These are phyloP conservation scores for Stenopsyche tienmushanensis DNA, from an alignment of 1,140 invertebrate species.

Conservation along the genomic window DNA sequence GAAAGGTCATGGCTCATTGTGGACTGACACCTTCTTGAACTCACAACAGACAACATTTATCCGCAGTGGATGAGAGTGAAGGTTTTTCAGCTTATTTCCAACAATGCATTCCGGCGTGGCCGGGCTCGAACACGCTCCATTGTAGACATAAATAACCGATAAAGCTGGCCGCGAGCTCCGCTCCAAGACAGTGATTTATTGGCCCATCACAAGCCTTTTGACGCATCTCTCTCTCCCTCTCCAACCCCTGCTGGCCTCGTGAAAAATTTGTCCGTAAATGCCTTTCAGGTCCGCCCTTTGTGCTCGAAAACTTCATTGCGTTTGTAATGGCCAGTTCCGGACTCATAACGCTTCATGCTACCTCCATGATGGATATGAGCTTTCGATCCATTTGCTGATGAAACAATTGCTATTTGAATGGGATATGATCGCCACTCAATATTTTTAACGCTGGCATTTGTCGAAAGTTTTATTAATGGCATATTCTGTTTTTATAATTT, in stretches of 20 bases:
- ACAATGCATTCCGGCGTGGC: constrained; percentile 11
- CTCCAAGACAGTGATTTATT: constrained; percentile 39
- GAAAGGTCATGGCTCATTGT: too few relatives aligned
- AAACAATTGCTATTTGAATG: too few relatives aligned
- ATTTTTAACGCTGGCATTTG: too few relatives aligned
- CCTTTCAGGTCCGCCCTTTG: constrained; percentile 15
- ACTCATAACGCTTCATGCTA: too few relatives aligned
- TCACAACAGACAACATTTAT: neutral
- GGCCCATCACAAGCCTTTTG: constrained; percentile 38
- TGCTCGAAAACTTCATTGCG: constrained; percentile 21
- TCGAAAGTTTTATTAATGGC: too few relatives aligned
- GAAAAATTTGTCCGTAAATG: constrained; percentile 38
- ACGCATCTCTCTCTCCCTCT: constrained; percentile 18
- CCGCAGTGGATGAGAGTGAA: too few relatives aligned
- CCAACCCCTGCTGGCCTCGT: neutral
- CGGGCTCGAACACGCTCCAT: too few relatives aligned
- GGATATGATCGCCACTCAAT: too few relatives aligned
- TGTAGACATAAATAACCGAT: constrained; percentile 33
- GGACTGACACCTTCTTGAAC: neutral
- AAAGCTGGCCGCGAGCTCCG: constrained; percentile 21
- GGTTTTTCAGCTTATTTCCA: neutral
- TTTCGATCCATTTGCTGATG: too few relatives aligned
- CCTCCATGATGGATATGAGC: neutral
- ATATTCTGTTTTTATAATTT: too few relatives aligned
- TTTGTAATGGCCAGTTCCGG: neutral